Base-by-base conservation (phyloP, 2,797 vertebrate species). In the Gymnocypris eckloni region DNA sequence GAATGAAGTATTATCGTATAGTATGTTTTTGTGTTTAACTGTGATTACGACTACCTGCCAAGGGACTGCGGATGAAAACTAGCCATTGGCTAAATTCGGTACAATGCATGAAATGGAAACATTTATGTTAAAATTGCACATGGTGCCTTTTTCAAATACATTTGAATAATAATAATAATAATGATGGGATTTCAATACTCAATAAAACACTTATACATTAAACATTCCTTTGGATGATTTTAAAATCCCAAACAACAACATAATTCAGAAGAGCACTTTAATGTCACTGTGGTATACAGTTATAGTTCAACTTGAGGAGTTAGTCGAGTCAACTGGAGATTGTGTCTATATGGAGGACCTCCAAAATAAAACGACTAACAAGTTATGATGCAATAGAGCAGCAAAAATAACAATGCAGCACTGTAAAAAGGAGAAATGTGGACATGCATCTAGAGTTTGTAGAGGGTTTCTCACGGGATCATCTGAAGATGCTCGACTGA, bases 401-500 rank as follows among this genome's bases (percentile, higher is more conserved):
- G 3, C 50, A 18, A 59, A 37, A 64, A 4, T 25, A 18, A 43
- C 11, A 28, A 71, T 12, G 3, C 37, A 18, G 5, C n/a, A 15
- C 33, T 15, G n/a, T 4, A 50, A 25, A 59, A 64, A 22, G 48
- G 33, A 64, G 12, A 73, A 28, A 1, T 28, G 5, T 70, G 43
- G 70, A 18, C 25, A 48, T 48, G 8, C 54, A 37, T 67, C 79
- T 70, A 37, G 9, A 70, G 43, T 50, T 37, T 33, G 9, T 45
- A 48, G 5, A 67, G 78, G 28, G 33, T 50, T 56, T 78, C 75
- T 78, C 48, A 16, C 12, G 6, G 70, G 41, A 25, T 66, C 64
- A 20, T 37, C 33, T 71, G 69, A 70, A 70, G 33, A 16, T 43
- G n/a, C 80, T 59, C 15, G 37, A 43, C 69, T 72, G 67, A 82